These are phyloP conservation scores for Orthosia gracilis DNA, from an alignment of 2,888 invertebrate genomes.

Conservation along the genomic window DNA sequence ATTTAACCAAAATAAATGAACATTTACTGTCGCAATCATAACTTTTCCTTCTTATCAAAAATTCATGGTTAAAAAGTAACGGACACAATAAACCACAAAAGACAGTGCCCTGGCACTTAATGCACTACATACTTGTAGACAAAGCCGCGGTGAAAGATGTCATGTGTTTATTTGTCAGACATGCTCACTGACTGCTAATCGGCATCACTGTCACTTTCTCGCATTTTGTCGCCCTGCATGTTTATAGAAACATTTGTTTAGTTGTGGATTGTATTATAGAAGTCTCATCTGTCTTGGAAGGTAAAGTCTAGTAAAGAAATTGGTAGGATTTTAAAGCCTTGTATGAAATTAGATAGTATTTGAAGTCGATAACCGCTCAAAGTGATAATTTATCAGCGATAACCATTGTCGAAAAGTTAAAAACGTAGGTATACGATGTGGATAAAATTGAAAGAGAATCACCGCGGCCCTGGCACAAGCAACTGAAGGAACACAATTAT, in stretches of 20 bases:
- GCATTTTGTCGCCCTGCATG: conserved; percentile 32
- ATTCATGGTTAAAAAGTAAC: background rate
- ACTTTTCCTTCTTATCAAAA: background rate
- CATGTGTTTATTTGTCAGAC: conserved; percentile 61
- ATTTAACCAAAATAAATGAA: background rate
- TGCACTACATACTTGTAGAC: conserved; percentile 52
- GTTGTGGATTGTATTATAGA: background rate
- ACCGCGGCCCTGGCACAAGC: too few species aligned
- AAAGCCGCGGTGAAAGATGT: conserved; percentile 52
- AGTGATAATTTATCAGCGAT: too few species aligned
- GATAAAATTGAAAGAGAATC: too few species aligned
- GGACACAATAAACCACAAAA: conserved; percentile 10
- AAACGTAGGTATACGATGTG: too few species aligned
- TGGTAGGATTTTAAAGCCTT: too few species aligned
- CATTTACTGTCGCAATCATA: background rate
- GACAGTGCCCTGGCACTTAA: conserved; percentile 15
- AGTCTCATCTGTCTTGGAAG: background rate
- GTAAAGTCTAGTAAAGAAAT: background rate
- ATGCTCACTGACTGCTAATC: conserved; percentile 67
- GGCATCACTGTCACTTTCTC: conserved; percentile 51
- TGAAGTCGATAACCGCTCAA: too few species aligned
- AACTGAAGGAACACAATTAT: too few species aligned
- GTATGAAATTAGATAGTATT: too few species aligned
- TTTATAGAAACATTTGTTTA: conserved; percentile 22
- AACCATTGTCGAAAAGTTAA: background rate